Percentiles rank a stretch among this genome's conserved stretches.
Conservation (phyloP, 2,113 vertebrate genomes). For the Progne subis region DNA sequence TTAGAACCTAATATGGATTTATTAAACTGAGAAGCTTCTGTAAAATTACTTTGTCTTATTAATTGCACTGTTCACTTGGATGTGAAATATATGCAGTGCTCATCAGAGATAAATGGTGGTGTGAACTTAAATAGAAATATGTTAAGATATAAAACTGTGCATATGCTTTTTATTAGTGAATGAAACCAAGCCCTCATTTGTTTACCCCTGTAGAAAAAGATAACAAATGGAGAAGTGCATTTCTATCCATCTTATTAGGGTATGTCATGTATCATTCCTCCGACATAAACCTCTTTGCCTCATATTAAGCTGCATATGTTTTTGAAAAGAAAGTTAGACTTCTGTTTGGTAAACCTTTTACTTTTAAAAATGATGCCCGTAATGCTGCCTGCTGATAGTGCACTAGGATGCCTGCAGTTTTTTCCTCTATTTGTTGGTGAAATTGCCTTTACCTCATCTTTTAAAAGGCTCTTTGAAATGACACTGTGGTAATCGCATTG, state of each 20-base stretch:
- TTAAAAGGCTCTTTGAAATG: neutral
- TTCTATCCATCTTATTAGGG: neutral
- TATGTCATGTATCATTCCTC: neutral
- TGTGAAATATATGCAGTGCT: neutral
- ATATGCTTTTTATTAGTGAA: neutral
- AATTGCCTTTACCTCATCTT: neutral
- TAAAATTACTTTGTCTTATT: conserved; percentile 19
- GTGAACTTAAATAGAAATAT: neutral
- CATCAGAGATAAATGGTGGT: neutral
- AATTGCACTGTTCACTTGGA: neutral
- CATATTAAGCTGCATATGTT: neutral
- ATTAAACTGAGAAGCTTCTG: neutral
- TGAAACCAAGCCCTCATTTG: neutral
- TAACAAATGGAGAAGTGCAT: neutral
- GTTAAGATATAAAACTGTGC: neutral
- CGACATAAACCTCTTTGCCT: neutral
- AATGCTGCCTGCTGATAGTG: neutral
- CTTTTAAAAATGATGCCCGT: neutral
- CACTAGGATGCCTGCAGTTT: neutral
- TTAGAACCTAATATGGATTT: neutral
- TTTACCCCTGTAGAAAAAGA: neutral
- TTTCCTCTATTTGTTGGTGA: neutral
- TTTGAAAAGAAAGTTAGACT: neutral
- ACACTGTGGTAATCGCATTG: neutral
- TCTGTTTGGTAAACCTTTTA: neutral